Evolutionary conservation across 2,888 invertebrate species (phyloP).

Genomic region (Luperina nickerlii): DNA sequence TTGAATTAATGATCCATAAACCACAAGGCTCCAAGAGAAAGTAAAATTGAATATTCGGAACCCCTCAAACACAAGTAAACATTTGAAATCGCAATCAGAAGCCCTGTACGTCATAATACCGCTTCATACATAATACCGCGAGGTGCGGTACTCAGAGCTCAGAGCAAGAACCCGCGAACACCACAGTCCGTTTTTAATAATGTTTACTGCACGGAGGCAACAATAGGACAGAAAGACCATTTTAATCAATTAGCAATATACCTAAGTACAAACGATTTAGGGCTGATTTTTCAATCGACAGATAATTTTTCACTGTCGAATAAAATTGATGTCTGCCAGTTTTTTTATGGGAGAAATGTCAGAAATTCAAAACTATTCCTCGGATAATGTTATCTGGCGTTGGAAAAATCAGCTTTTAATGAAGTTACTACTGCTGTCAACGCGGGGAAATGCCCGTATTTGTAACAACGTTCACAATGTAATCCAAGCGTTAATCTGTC

Average conservation of each 20-base stretch:
- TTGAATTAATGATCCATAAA: background rate
- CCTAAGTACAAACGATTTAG: background rate
- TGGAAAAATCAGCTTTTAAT: no score
- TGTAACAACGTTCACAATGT: no score
- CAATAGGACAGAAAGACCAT: slow-evolving; percentile 29
- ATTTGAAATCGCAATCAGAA: slow-evolving; percentile 52
- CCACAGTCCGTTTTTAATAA: slow-evolving; percentile 71
- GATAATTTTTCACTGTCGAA: no score
- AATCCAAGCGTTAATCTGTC: background rate
- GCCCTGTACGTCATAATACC: slow-evolving; percentile 41
- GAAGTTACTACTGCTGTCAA: no score
- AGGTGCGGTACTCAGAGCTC: slow-evolving; percentile 39
- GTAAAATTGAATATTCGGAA: slow-evolving; percentile 3
- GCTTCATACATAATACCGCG: slow-evolving; percentile 30
- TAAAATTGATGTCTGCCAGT: no score
- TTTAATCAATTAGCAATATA: background rate
- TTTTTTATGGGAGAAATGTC: no score
- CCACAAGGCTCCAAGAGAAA: background rate
- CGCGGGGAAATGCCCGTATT: no score
- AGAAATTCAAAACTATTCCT: no score
- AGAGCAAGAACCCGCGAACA: slow-evolving; percentile 43
- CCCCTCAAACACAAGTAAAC: slow-evolving; percentile 7
- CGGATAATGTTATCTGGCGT: no score
- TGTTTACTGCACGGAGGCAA: slow-evolving; percentile 68
- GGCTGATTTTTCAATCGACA: no score